Conservation (phyloP, 2,888 invertebrate species). For the Cryptophagus acutangulus region DNA sequence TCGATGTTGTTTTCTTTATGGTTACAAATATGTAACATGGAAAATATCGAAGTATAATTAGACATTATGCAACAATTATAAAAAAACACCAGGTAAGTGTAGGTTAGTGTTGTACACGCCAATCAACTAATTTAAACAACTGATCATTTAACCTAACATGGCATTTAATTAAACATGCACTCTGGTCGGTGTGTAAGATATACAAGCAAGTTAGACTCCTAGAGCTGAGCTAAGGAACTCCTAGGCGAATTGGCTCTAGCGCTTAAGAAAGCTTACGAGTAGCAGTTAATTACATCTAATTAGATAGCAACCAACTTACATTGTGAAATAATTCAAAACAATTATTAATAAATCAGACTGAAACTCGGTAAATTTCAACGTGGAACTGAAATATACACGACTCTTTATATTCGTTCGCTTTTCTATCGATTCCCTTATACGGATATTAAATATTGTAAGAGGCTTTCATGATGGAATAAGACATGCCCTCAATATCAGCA, state of each 20-base stretch:
- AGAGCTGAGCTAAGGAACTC: no score
- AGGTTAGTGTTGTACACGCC: slow-evolving; percentile 33
- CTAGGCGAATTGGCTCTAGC: no score
- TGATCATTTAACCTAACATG: slow-evolving; percentile 33
- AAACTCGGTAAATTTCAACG: slow-evolving; percentile 7
- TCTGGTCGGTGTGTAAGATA: no score
- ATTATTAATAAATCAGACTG: slow-evolving; percentile 29
- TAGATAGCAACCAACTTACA: slow-evolving; percentile 12
- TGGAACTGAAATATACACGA: background rate
- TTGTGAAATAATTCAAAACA: slow-evolving; percentile 27
- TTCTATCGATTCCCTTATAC: slow-evolving; percentile 1
- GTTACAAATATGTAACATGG: no score
- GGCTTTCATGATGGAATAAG: background rate
- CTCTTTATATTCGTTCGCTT: no score
- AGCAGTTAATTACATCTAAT: background rate
- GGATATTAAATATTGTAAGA: slow-evolving; percentile 1
- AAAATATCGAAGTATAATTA: no score
- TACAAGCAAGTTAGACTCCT: slow-evolving; percentile 14
- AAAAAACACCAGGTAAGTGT: slow-evolving; percentile 20
- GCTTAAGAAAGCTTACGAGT: background rate
- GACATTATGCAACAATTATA: slow-evolving; percentile 11
- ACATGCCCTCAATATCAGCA: slow-evolving; percentile 1
- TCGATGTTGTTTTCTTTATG: no score
- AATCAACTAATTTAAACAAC: slow-evolving; percentile 35
- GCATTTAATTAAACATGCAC: slow-evolving; percentile 30